phyloP scores from a whole-genome alignment of 2,797 vertebrate species.

The Acropternis orthonyx region DNA sequence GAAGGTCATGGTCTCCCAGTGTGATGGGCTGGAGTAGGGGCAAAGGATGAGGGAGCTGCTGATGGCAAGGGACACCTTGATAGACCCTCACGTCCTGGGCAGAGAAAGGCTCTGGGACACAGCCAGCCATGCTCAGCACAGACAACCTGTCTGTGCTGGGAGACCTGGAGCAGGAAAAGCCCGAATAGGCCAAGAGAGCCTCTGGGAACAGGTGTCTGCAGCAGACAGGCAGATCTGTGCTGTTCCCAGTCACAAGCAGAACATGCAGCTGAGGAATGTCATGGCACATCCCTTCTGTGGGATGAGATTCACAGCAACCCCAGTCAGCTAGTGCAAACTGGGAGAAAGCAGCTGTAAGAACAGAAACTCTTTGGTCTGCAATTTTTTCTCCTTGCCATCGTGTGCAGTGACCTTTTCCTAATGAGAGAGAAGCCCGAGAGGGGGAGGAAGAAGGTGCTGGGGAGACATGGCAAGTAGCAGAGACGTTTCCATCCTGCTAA shows the following conservation, averaged over 20 bases:
- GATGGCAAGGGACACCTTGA: neutral
- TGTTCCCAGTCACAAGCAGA: fast-evolving
- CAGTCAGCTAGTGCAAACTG: neutral
- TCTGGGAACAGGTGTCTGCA: neutral
- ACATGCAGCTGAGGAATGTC: fast-evolving
- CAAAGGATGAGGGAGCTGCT: neutral
- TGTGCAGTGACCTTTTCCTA: constrained; percentile 12
- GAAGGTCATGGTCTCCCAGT: neutral
- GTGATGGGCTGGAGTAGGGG: neutral
- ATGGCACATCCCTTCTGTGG: neutral
- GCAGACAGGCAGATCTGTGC: neutral
- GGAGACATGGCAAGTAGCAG: neutral
- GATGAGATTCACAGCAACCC: neutral
- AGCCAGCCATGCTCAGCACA: fast-evolving
- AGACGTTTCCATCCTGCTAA: neutral
- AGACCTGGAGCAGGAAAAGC: neutral
- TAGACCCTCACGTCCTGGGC: neutral
- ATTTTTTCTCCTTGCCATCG: neutral
- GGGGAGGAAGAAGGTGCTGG: neutral
- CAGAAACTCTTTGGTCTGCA: neutral
- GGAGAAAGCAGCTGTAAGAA: neutral
- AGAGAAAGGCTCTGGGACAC: neutral
- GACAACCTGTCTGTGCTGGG: fast-evolving
- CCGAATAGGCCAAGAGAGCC: neutral
- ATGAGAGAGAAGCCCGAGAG: neutral